These are phyloP conservation scores for Valencia hispanica DNA, from an alignment of 2,797 vertebrate genomes.

Conservation along the genomic window DNA sequence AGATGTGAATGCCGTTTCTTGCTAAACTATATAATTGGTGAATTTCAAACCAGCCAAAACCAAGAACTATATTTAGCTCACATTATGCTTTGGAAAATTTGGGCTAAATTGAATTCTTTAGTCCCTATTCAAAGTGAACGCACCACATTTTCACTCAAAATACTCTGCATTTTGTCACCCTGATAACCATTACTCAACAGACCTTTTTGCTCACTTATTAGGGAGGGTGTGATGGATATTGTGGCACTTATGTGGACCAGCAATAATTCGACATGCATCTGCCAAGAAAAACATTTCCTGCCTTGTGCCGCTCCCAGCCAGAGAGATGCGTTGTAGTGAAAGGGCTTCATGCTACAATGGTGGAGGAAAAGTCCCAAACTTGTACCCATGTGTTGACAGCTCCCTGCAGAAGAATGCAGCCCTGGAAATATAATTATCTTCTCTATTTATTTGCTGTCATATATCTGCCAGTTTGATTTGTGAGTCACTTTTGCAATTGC, in stretches of 20 bases:
- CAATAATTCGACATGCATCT: conserved; percentile 76
- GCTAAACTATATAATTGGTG: conserved; percentile 66
- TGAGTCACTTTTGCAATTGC: conserved; percentile 34
- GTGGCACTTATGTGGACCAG: conserved; percentile 62
- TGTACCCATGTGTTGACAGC: conserved; percentile 51
- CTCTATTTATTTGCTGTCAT: conserved; percentile 40
- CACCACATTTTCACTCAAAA: conserved; percentile 68
- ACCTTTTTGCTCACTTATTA: conserved; percentile 70
- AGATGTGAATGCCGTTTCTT: conserved; percentile 61
- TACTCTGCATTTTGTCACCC: conserved; percentile 49
- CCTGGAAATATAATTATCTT: conserved; percentile 55
- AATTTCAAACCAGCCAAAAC: conserved; percentile 53
- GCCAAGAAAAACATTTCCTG: conserved; percentile 82
- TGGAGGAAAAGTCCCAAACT: conserved; percentile 58
- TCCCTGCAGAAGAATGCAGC: conserved; percentile 52
- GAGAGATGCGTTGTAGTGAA: conserved; percentile 61
- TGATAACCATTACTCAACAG: conserved; percentile 59
- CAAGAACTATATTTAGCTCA: conserved; percentile 51
- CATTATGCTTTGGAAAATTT: conserved; percentile 60
- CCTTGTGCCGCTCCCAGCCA: conserved; percentile 64
- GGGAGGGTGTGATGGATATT: conserved; percentile 66
- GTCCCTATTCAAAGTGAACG: conserved; percentile 54
- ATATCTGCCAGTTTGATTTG: conserved; percentile 38
- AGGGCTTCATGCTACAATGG: conserved; percentile 62
- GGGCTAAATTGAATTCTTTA: conserved; percentile 60